Conservation (phyloP, 2,888 invertebrate genomes). For the Andrena camellia region DNA sequence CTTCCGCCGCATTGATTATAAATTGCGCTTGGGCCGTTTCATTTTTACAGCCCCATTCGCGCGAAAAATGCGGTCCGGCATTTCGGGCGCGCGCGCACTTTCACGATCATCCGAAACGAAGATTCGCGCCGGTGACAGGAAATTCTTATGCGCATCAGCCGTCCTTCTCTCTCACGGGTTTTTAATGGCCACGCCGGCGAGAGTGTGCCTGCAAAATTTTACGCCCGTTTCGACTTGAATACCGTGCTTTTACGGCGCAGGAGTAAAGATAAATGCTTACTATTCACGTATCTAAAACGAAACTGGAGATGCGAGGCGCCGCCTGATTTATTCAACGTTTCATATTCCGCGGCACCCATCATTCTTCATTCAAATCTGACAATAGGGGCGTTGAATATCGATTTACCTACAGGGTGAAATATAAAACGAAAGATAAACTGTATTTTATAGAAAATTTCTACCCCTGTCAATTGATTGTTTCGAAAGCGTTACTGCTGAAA, state of each 20-base stretch:
- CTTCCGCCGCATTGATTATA: conserved; percentile 41
- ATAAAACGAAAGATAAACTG: too few relatives aligned
- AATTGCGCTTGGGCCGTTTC: conserved; percentile 43
- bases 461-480: too few relatives aligned
- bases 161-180: not conserved
- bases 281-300: conserved; percentile 17
- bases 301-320: not conserved
- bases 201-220: conserved; percentile 27
- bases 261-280: conserved; percentile 40
- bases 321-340: conserved; percentile 2
- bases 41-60: conserved; percentile 48
- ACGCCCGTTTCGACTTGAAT: conserved; percentile 11
- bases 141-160: conserved; percentile 6
- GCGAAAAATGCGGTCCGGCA: conserved; percentile 52
- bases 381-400: too few relatives aligned
- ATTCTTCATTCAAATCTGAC: not conserved
- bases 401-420: too few relatives aligned
- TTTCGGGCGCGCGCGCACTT: conserved; percentile 47
- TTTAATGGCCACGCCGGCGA: conserved; percentile 33
- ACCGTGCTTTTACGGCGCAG: not conserved
- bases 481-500: too few relatives aligned
- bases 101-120: conserved; percentile 58
- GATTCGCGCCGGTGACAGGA: conserved; percentile 16
- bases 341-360: not conserved
- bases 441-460: too few relatives aligned